Conservation (phyloP, 2,113 vertebrate genomes). For the Passer domesticus region DNA sequence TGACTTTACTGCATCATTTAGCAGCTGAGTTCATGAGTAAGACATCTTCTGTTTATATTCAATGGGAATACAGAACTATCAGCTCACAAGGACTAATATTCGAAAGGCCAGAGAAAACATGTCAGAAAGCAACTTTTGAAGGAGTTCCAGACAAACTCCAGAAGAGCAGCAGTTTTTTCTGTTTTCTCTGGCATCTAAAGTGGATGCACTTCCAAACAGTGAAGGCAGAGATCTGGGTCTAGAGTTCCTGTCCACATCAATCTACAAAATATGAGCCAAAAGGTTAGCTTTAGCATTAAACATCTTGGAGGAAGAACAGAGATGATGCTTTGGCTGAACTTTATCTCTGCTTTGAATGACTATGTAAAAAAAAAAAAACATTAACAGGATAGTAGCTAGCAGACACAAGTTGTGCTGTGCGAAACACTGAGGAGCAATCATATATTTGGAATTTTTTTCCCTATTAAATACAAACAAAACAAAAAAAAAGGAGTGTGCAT, state of each 20-base stretch:
- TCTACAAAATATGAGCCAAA: background rate
- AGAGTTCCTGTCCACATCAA: background rate
- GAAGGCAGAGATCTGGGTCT: background rate
- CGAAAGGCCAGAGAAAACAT: background rate
- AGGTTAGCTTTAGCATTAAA: background rate
- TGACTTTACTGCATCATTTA: background rate
- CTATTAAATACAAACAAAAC: background rate
- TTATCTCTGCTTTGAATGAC: background rate
- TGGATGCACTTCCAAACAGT: background rate
- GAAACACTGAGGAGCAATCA: background rate
- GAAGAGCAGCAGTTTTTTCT: background rate
- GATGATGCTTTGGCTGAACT: background rate
- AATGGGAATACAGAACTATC: background rate
- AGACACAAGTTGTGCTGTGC: background rate
- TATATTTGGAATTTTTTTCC: background rate
- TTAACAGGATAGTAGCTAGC: background rate
- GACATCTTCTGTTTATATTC: background rate
- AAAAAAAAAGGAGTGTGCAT: background rate
- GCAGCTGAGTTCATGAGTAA: background rate
- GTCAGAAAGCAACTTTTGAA: background rate
- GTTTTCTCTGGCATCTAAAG: background rate
- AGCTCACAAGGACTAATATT: background rate
- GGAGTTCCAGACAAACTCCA: background rate
- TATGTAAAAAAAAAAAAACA: background rate
- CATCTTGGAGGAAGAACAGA: background rate